Evolutionary conservation across 1,140 invertebrate genomes (phyloP), one percentile per base, ranked within the genome.

Genomic region (Drosophila tristis): DNA sequence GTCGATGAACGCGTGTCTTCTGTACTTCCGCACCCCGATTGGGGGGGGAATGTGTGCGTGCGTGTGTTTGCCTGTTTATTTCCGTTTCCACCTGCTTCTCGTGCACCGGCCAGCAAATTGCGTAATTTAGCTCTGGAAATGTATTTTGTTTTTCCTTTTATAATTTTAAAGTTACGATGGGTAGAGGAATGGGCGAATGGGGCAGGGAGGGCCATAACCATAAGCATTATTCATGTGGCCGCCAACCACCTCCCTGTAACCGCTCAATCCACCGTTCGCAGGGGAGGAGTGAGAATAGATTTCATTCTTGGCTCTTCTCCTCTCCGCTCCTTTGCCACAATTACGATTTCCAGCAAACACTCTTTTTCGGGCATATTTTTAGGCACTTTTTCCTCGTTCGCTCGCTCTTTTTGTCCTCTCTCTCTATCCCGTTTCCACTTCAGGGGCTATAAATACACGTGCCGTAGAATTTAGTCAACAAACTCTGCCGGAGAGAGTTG

Each of bases 111-210:
- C 59, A 78, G 53, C 44, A 77, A 77, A 77, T 71, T 77, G 74
- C 74, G 74, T 77, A 78, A 77, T 78, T 78, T 78, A 71, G 54
- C 74, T 62, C 54, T 53, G 47, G 49, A 77, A 71, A 77, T 77
- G 55, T 64, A 64, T 71, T 70, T 77, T 70, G 29, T 71, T 68
- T 68, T 63, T 47, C 54, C 15, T 61, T 23, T 43, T 25, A 55
- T 77, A 56, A 74, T 61, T 75, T 51, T 67, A 68, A 75, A 75
- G 49, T 68, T 45, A 11, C 31, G 31, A 3, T 4, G 35, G 35
- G 11, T 2, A 5, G 35, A 13, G 35, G 11, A 2, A 39, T 39
- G 11, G 51, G 65, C 50, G 50, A 29, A 20, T 64, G n/a, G 35
- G 35, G 25, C 1, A 13, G 9, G 45, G 44, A 43, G 8, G 47